Conservation (phyloP, 2,888 invertebrate species). For the Noctua janthina region DNA sequence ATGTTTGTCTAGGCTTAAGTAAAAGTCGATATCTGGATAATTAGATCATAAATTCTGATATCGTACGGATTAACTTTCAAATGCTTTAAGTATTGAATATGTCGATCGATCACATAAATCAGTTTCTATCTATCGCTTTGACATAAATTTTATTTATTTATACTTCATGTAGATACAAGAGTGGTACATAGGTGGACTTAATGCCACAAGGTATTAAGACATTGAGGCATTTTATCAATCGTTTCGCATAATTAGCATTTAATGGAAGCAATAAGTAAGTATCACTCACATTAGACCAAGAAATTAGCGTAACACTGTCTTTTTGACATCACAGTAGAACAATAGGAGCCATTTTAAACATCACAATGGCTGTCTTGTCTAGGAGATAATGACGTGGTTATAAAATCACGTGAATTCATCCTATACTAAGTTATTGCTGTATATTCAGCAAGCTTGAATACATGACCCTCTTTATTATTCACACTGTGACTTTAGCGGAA, state of each 20-base stretch:
- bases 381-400: background rate
- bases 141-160: background rate
- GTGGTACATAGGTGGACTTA: too few relatives aligned
- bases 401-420: conserved; percentile 18
- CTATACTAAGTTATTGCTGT: background rate
- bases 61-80: conserved; percentile 41
- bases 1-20: conserved; percentile 27
- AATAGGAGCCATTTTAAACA: conserved; percentile 11
- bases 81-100: conserved; percentile 2
- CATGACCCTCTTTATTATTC: conserved; percentile 49
- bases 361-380: conserved; percentile 2
- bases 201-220: too few relatives aligned
- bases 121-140: background rate
- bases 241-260: conserved; percentile 30
- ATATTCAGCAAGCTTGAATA: conserved; percentile 33
- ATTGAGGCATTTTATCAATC: conserved; percentile 7
- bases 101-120: conserved; percentile 41
- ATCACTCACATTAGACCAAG: conserved; percentile 19
- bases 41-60: conserved; percentile 44
- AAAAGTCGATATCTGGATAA: conserved; percentile 49
- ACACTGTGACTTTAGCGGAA: conserved; percentile 46
- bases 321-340: conserved; percentile 5
- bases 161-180: too few relatives aligned
- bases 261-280: conserved; percentile 1
- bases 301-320: conserved; percentile 23